phyloP scores from a whole-genome alignment of 92 coral and sea anemone species.

The Umimayanthus kanabou region DNA sequence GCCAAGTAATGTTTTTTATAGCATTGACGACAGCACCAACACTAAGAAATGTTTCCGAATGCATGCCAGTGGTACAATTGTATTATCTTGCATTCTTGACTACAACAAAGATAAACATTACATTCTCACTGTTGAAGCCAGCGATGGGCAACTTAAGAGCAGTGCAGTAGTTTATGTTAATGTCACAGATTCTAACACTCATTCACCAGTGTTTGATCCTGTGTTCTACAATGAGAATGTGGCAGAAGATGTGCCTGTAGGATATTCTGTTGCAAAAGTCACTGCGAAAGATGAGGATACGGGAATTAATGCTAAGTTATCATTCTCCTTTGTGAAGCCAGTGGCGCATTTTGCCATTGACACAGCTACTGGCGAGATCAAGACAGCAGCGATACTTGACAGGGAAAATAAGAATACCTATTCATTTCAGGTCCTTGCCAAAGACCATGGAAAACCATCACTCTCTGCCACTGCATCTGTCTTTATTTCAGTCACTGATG shows the following conservation, averaged over 20 bases:
- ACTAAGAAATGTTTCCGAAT: slow-evolving; percentile 81
- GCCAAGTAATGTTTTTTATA: slow-evolving; percentile 59
- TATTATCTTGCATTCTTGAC: slow-evolving; percentile 73
- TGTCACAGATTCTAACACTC: slow-evolving; percentile 88
- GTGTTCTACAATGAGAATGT: slow-evolving; percentile 62
- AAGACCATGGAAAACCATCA: slow-evolving; percentile 79
- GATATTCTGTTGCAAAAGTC: slow-evolving; percentile 70
- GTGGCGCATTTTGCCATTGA: slow-evolving; percentile 67
- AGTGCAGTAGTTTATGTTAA: slow-evolving; percentile 73
- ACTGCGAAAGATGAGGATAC: slow-evolving; percentile 82
- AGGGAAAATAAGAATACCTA: slow-evolving; percentile 68
- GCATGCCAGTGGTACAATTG: slow-evolving; percentile 62
- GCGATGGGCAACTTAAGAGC: slow-evolving; percentile 75
- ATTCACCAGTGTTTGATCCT: slow-evolving; percentile 72
- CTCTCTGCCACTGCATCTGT: slow-evolving; percentile 73
- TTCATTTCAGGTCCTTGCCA: slow-evolving; percentile 75
- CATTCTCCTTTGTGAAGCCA: slow-evolving; percentile 67
- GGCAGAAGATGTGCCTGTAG: slow-evolving; percentile 67
- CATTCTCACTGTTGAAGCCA: slow-evolving; percentile 72
- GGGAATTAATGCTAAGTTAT: slow-evolving; percentile 84
- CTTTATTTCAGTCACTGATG: slow-evolving; percentile 76
- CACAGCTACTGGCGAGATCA: slow-evolving; percentile 69
- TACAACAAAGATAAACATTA: slow-evolving; percentile 70
- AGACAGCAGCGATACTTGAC: slow-evolving; percentile 65
- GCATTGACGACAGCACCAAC: slow-evolving; percentile 54